A percentile compares a stretch with the other conserved stretches of the same genome.
These are phyloP conservation scores for Calonectris borealis DNA, from an alignment of 2,113 vertebrate species.

Conservation along the genomic window DNA sequence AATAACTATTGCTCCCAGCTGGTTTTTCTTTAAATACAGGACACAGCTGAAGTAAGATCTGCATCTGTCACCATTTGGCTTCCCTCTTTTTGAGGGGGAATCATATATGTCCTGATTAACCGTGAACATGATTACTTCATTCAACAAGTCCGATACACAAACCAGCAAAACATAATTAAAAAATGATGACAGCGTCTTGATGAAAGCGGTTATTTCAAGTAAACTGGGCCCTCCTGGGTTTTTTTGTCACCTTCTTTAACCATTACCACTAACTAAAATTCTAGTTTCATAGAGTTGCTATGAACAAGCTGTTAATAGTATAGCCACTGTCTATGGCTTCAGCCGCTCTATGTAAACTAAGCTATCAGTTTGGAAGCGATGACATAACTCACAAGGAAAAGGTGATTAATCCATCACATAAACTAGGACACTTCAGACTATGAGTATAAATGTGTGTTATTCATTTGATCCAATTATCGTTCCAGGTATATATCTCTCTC, in stretches of 20 bases:
- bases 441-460: slow-evolving; percentile 1
- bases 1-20: background rate
- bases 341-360: background rate
- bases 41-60: slow-evolving; percentile 2
- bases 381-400: slow-evolving; percentile 2
- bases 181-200: background rate
- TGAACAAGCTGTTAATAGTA: background rate
- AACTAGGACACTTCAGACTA: background rate
- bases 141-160: background rate
- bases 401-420: slow-evolving; percentile 40
- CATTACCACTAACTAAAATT: background rate
- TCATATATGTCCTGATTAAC: background rate
- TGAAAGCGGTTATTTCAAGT: background rate
- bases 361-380: slow-evolving; percentile 10
- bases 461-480: background rate
- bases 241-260: background rate
- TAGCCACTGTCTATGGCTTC: background rate
- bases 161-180: background rate
- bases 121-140: background rate
- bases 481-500: background rate
- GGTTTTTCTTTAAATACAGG: background rate
- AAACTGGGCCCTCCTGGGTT: background rate
- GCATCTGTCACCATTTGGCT: background rate
- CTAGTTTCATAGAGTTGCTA: background rate
- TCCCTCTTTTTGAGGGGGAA: background rate